These are phyloP conservation scores for Dipodomys stephensi DNA, from an alignment of 2,113 vertebrate species.

Conservation along the genomic window DNA sequence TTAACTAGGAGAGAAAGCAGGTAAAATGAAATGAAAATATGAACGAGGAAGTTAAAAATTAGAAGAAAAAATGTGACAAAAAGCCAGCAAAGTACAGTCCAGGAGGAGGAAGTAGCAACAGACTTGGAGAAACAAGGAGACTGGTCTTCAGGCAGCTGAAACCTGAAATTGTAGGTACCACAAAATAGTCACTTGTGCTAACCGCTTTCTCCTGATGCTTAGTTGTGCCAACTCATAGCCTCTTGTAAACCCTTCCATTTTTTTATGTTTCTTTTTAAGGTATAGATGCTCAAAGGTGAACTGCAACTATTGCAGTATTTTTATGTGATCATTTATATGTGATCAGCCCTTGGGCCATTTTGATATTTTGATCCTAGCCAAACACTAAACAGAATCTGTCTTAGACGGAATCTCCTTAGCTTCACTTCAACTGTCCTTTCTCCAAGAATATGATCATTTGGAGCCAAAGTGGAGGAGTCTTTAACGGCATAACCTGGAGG, in stretches of 20 bases:
- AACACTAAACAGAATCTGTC: neutral
- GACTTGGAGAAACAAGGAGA: neutral
- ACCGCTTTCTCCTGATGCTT: constrained; percentile 34
- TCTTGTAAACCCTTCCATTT: constrained; percentile 26
- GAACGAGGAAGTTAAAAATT: neutral
- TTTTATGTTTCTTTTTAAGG: constrained; percentile 50
- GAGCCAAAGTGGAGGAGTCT: neutral
- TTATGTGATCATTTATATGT: neutral
- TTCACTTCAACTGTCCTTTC: neutral
- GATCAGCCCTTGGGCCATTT: neutral
- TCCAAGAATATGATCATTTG: neutral
- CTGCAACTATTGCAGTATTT: constrained; percentile 58
- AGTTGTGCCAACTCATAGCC: neutral
- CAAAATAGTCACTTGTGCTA: constrained; percentile 46
- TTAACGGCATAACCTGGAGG: neutral
- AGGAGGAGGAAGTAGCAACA: neutral
- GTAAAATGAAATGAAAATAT: neutral
- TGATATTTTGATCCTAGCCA: constrained; percentile 17
- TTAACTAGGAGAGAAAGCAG: constrained; percentile 67
- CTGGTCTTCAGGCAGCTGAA: neutral
- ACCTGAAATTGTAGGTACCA: neutral
- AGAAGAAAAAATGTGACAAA: neutral
- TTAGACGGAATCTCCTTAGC: neutral
- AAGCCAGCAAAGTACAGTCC: neutral
- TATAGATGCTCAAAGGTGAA: constrained; percentile 38